Base-by-base conservation (phyloP, 2,888 invertebrate genomes). In the Lucinisca nassula region DNA sequence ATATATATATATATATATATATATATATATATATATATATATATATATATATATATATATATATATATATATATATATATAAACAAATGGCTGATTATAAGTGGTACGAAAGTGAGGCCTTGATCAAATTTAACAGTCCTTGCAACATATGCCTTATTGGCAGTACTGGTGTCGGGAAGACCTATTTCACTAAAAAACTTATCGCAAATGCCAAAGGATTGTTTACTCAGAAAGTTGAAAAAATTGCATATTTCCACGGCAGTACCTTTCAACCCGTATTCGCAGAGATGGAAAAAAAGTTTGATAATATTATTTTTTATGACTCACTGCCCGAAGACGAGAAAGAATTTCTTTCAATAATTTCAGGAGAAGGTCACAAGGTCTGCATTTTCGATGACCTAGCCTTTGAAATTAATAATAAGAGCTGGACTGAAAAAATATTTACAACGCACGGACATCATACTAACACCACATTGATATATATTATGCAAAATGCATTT, bases 391-490 rank as follows among this genome's bases (percentile, higher is more conserved):
- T 79, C 32, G 79, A 79, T 32, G 79, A 79, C 40, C 45, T 79
- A 32, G 38, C 38, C 37, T 2, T 27, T 24, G 40, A 70, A 61
- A 40, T 78, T 14, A 58, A 58, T 35, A 27, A 61, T 30, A n/a
- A 37, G 10, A 30, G 1, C n/a, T 24, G 67, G 10, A 67, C 45
- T 14, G 84, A 84, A 75, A 55, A 79, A 49, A 38, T 84, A 8
- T 73, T 45, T 27, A 73, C 74, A n/a, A 40, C 49, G n/a, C 49
- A 75, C 24, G 61, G 67, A 30, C 79, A 83, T 49, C 79, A 84
- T 84, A 74, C 35, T 24, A 74, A 84, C 17, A 61, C 74, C 74
- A 79, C 79, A 27, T 30, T 84, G 1, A 74, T 84, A 37, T 84
- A 67, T 51, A 35, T 84, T 0, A 45, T 67, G 55, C 83, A 83